phyloP scores from a whole-genome alignment of 2,888 invertebrate genomes.

The Lobophora halterata region DNA sequence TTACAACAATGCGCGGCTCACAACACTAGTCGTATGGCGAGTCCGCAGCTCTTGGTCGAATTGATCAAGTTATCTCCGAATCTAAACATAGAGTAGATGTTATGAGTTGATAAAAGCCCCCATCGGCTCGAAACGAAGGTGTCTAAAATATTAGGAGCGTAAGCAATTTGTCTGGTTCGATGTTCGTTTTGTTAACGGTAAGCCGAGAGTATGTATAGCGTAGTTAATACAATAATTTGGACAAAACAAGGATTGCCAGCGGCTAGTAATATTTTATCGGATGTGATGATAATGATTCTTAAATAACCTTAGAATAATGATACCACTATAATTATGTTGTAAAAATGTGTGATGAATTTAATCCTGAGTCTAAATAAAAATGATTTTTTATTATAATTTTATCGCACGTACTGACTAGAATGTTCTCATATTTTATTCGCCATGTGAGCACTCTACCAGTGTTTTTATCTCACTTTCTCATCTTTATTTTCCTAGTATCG shows the following conservation, averaged over 20 bases:
- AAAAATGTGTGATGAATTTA: conserved; percentile 13
- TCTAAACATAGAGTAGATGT: conserved; percentile 69
- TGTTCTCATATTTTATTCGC: conserved; percentile 7
- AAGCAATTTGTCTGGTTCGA: conserved; percentile 77
- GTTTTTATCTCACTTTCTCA: conserved; percentile 37
- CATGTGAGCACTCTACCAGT: conserved; percentile 27
- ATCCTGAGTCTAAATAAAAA: conserved; percentile 9
- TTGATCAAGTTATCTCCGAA: conserved; percentile 70
- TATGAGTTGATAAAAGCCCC: conserved; percentile 59
- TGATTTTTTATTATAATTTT: no score
- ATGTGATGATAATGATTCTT: conserved; percentile 31
- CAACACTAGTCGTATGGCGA: conserved; percentile 44
- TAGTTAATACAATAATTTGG: conserved; percentile 43
- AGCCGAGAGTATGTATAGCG: conserved; percentile 34
- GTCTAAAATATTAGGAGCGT: conserved; percentile 75
- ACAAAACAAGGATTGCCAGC: conserved; percentile 39
- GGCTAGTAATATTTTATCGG: conserved; percentile 39
- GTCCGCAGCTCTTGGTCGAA: conserved; percentile 47
- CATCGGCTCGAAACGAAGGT: conserved; percentile 64
- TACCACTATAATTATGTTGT: conserved; percentile 27
- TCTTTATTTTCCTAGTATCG: conserved; percentile 41
- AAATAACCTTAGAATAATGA: conserved; percentile 28
- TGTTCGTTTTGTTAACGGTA: conserved; percentile 71
- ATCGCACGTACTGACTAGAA: not conserved
- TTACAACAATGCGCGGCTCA: conserved; percentile 35